Conservation (phyloP, 1,140 invertebrate species). For the Diplogasteroides magnus region DNA sequence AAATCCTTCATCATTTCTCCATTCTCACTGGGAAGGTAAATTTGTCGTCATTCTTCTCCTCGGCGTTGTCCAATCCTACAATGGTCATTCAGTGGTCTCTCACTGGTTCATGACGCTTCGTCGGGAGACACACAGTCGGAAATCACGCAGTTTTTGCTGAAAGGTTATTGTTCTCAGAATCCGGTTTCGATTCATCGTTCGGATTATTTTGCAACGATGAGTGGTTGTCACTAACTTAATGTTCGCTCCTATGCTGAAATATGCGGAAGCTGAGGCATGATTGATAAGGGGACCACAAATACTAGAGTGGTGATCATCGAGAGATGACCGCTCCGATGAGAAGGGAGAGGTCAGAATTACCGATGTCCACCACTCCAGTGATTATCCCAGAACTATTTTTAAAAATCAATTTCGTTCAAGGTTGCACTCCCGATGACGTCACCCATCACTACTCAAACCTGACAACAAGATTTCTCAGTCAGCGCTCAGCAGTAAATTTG, state of each 20-base stretch:
- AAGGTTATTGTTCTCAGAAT: no score
- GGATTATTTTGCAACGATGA: neutral
- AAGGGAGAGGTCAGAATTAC: neutral
- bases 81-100: neutral
- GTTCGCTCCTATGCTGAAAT: no score
- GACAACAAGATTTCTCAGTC: neutral
- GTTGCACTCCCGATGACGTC: neutral
- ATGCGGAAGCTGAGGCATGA: no score
- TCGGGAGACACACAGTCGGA: neutral
- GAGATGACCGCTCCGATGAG: neutral
- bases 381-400: neutral
- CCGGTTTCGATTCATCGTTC: neutral
- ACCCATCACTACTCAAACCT: neutral
- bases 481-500: neutral
- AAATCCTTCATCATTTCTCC: neutral
- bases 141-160: neutral
- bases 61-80: no score
- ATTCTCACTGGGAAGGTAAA: neutral
- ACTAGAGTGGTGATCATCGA: no score
- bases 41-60: neutral
- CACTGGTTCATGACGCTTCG: neutral
- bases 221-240: no score
- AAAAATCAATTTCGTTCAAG: neutral
- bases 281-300: no score
- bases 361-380: neutral